Evolutionary conservation across 1,140 invertebrate genomes (phyloP), one percentile per base, ranked within the genome.

Genomic region (Drosophila kanapiae): DNA sequence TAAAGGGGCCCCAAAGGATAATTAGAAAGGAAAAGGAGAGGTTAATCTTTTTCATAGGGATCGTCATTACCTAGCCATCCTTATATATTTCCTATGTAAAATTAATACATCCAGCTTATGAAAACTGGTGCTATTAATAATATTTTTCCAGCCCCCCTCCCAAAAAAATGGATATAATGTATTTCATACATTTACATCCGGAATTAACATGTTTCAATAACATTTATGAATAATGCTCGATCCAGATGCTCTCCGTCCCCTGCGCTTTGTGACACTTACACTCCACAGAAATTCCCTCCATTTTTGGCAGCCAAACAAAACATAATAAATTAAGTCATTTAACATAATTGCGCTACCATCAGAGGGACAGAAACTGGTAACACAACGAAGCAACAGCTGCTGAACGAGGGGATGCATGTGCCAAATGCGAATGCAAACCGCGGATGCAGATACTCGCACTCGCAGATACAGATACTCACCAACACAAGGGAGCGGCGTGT

Each of bases 321-420:
- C 74, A 85, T 90, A 75, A 90, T 88, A 88, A 88, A 88, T 88
- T 90, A 88, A 88, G 85, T 74, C 81, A 88, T 88, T 88, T 88
- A 88, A 84, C 78, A 81, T 90, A 84, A 88, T 90, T 88, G 90
- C 78, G 85, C 85, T 88, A 90, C 82, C 82, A 85, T 62, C 64
- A 38, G 80, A 63, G 59, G 42, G 63, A 35, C 53, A 37, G 62
- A 23, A 65, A 65, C 45, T 59, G 48, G 68, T 27, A 59, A 60
- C 64, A 27, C 35, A n/a, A n/a, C 18, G 53, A 35, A 57, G 76
- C 72, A 88, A 90, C 84, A 88, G 85, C 85, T 88, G 84, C 81
- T 72, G 59, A 84, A 90, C 69, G 84, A 88, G 80, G 84, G 85
- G 81, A 90, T 75, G 75, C 76, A 69, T 87, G 83, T 80, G 83